Evolutionary conservation across 2,113 vertebrate species (phyloP).

Genomic region (Ceratotherium simum): DNA sequence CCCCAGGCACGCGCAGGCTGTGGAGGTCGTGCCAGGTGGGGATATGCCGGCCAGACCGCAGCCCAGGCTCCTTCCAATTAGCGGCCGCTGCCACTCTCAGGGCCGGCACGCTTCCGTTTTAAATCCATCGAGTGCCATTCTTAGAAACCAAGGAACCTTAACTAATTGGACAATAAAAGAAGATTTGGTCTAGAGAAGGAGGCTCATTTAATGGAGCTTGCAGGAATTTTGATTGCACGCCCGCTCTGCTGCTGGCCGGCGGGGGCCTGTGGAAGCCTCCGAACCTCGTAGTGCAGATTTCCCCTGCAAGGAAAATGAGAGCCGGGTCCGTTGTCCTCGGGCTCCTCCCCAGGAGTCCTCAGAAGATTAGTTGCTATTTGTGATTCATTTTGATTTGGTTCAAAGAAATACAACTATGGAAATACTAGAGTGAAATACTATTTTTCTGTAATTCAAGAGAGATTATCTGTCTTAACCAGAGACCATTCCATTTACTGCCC

Average conservation of each 20-base stretch:
- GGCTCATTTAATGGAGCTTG: background rate
- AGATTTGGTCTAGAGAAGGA: constrained; percentile 20
- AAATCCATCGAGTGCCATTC: background rate
- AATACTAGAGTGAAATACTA: background rate
- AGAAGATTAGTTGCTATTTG: constrained; percentile 19
- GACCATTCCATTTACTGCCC: background rate
- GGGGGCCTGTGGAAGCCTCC: background rate
- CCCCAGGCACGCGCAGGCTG: background rate
- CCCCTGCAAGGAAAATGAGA: background rate
- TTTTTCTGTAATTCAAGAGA: constrained; percentile 29
- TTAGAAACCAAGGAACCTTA: constrained; percentile 45
- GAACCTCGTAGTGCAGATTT: background rate
- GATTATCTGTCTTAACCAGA: constrained; percentile 31
- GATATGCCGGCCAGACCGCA: background rate
- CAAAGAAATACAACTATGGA: constrained; percentile 24
- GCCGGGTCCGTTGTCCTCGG: background rate
- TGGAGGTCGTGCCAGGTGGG: no score
- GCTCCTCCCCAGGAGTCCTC: background rate
- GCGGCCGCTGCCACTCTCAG: background rate
- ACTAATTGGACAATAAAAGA: constrained; percentile 53
- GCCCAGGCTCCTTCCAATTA: background rate
- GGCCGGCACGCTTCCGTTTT: background rate
- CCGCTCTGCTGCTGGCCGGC: background rate
- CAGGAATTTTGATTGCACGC: background rate
- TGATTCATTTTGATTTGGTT: constrained; percentile 52